A percentile compares a stretch with the other conserved stretches of the same genome.
Evolutionary conservation across 2,888 invertebrate genomes (phyloP).

Genomic region (Eilema sororculum): DNA sequence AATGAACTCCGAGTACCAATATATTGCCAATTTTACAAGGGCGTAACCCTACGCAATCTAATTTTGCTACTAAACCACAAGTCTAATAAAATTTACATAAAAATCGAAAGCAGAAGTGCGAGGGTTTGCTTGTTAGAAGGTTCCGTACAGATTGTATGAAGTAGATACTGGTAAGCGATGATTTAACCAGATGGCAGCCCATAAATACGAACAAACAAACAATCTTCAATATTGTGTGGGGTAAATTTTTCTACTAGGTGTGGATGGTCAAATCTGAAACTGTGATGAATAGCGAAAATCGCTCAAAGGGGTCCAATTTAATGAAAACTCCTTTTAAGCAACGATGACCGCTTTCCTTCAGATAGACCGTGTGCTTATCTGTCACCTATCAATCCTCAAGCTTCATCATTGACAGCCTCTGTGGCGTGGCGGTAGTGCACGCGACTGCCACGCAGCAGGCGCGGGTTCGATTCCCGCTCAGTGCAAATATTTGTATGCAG

Average conservation of each 20-base stretch:
- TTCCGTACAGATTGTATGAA: slow-evolving; percentile 29
- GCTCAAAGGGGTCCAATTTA: too few relatives aligned
- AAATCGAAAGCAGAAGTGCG: slow-evolving; percentile 34
- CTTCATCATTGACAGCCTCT: too few relatives aligned
- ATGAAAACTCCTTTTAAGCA: too few relatives aligned
- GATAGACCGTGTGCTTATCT: too few relatives aligned
- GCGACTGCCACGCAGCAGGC: too few relatives aligned
- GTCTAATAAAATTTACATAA: slow-evolving; percentile 52
- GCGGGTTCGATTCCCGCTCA: too few relatives aligned
- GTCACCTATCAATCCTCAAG: too few relatives aligned
- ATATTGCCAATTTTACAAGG: slow-evolving; percentile 24
- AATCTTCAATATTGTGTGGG: background rate
- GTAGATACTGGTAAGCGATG: background rate
- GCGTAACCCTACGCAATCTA: slow-evolving; percentile 43
- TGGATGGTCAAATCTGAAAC: too few relatives aligned
- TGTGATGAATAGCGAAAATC: too few relatives aligned
- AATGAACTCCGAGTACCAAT: slow-evolving; percentile 33
- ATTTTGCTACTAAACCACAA: slow-evolving; percentile 44
- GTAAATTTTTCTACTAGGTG: background rate
- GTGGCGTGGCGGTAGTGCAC: too few relatives aligned
- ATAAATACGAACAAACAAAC: background rate
- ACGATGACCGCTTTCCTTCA: too few relatives aligned
- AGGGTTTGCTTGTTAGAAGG: slow-evolving; percentile 23
- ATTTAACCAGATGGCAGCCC: background rate
- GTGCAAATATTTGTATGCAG: too few relatives aligned